Base-by-base conservation (phyloP, 2,888 invertebrate species). In the Cephus runcator region DNA sequence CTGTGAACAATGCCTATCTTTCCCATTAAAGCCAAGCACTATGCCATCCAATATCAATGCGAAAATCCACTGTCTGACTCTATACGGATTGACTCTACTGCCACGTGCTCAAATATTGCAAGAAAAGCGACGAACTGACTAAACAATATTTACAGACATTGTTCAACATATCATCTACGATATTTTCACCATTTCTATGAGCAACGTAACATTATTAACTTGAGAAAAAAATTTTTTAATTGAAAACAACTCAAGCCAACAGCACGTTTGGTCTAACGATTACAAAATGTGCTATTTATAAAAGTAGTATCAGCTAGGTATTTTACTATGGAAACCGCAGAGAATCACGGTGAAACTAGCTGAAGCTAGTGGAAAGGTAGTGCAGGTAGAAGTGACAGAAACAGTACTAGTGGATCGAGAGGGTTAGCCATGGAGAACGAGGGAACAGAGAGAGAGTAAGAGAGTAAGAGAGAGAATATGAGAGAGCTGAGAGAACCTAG, bases 381-480 rank as follows among this genome's bases (percentile, higher is more conserved):
- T 23, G 23, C 56, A 56, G 15, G 40, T 56, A 23, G 23, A 56
- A 56, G 23, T 1, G 40, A 56, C 9, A 56, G 40, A 56, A 56
- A 56, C 40, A 2, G 40, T 23, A 23, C 2, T 23, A 56, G 40
- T 56, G 40, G 40, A 56, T 56, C 56, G 56, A 56, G 40, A 15
- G 15, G 6, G 40, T 40, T 40, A 40, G 40, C 40, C 15, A 15
- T 15, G 6, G 6, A 15, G 15, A 40, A 40, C 4, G 77, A 79
- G 79, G 79, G 79, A 81, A 82, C 81, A 80, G 76, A 76, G 76
- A 76, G 79, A 36, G 73, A 80, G 80, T 82, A 81, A 81, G 78
- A 81, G 73, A 81, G 33, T 3, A 33, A 33, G 80, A 73, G 23
- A n/a, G 77, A 12, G 30, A 75, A 71, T 11, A 69, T 76, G 35